Evolutionary conservation across 2,888 invertebrate genomes (phyloP).

Genomic region (Platypus cylindrus): DNA sequence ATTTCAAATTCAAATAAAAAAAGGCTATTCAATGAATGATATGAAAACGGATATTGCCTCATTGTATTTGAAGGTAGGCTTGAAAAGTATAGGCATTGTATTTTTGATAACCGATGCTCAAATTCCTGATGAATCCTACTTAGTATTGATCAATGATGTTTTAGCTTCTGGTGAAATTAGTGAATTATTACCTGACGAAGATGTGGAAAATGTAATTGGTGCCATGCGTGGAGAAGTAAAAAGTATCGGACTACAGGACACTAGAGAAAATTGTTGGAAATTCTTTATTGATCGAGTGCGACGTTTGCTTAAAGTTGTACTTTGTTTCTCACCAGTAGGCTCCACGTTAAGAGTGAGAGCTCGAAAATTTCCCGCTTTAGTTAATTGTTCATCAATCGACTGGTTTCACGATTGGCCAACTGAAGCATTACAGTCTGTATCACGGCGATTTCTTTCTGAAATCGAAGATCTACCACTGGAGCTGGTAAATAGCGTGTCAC

Average conservation of each 20-base stretch:
- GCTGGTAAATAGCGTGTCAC: slow-evolving; percentile 53
- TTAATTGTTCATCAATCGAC: slow-evolving; percentile 85
- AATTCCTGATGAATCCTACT: slow-evolving; percentile 78
- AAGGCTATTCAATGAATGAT: slow-evolving; percentile 74
- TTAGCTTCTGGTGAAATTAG: slow-evolving; percentile 89
- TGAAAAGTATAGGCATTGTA: slow-evolving; percentile 67
- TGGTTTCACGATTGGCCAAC: slow-evolving; percentile 98
- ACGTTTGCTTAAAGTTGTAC: slow-evolving; percentile 57
- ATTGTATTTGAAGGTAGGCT: slow-evolving; percentile 76
- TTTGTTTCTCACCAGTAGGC: slow-evolving; percentile 93
- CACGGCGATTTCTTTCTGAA: slow-evolving; percentile 66
- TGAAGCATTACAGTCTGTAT: slow-evolving; percentile 82
- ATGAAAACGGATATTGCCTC: slow-evolving; percentile 59
- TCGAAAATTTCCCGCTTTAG: slow-evolving; percentile 86
- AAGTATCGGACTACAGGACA: slow-evolving; percentile 69
- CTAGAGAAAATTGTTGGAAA: slow-evolving; percentile 87
- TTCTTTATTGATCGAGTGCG: slow-evolving; percentile 88
- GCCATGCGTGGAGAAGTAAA: slow-evolving; percentile 68
- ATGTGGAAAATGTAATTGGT: slow-evolving; percentile 73
- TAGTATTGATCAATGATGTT: slow-evolving; percentile 87
- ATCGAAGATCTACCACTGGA: slow-evolving; percentile 56
- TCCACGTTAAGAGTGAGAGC: slow-evolving; percentile 74
- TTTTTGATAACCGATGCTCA: slow-evolving; percentile 93
- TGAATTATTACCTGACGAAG: slow-evolving; percentile 82
- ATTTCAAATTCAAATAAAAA: slow-evolving; percentile 83